Base-by-base conservation (phyloP, 2,888 invertebrate species). In the Philereme vetulata region DNA sequence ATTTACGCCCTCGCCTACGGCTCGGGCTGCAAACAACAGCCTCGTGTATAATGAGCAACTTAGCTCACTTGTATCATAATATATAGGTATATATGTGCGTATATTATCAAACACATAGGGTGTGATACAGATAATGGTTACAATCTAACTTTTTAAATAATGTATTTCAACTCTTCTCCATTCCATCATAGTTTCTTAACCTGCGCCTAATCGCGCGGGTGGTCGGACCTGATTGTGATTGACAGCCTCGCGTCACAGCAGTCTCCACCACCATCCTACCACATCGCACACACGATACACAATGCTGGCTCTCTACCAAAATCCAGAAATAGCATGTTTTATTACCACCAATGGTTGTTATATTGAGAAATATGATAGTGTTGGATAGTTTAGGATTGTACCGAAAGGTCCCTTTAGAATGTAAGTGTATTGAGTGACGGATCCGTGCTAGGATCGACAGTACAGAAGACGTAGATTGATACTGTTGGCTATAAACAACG, bases 171-270 rank as follows among this genome's bases (percentile, higher is more conserved):
- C 9, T 6, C 70, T 3, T 58, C 83, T 87, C 88, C 66, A 84
- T 54, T 4, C 44, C 60, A 62, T 56, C 59, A 51, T 43, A 66
- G 66, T 71, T 72, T 77, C 77, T 70, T 65, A 77, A 74, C 75
- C 72, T 67, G 76, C 76, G 78, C 78, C 82, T 89, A 88, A 90
- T 89, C 88, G 84, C 72, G 88, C 90, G 90, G 90, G 90, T 91
- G 90, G 90, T 89, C 90, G 85, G 66, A 79, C 77, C 80, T 90
- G 90, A 90, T 90, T 90, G 90, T 91, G 90, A 91, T 88, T 90
- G 90, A 91, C 90, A 90, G 87, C 80, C 75, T 69, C 79, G 78
- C 86, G 84, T 89, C 90, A 87, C 85, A 84, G 80, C 80, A 77
- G 61, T 65, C 66, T 21, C 65, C 76, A 73, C 51, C 54, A 51